Evolutionary conservation across 2,888 invertebrate genomes (phyloP).

Genomic region (Eueremaeus valkanovi): DNA sequence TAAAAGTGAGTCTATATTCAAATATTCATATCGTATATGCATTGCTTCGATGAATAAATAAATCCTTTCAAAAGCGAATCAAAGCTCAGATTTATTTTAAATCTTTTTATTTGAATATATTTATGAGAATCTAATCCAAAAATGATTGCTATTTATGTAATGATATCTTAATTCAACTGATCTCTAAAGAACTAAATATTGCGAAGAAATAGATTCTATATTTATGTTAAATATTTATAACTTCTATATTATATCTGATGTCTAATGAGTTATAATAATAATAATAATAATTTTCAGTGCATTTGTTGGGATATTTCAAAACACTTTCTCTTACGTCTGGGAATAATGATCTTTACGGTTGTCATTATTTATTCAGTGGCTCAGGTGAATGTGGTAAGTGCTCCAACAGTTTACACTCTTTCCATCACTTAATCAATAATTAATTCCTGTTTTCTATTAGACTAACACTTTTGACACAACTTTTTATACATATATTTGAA

Average conservation of each 20-base stretch:
- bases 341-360: conserved; percentile 80
- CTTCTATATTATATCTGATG: neutral
- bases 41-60: no score
- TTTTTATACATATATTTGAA: neutral
- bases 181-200: neutral
- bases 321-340: conserved; percentile 73
- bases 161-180: no score
- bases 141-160: no score
- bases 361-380: conserved; percentile 81
- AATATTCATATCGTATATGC: no score
- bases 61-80: no score
- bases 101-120: no score
- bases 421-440: neutral
- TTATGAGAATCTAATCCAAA: no score
- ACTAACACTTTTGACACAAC: neutral
- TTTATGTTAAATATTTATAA: neutral
- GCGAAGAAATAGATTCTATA: no score
- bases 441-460: neutral
- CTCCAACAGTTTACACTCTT: no score
- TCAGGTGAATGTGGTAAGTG: conserved; percentile 85
- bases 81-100: no score
- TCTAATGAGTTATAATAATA: neutral
- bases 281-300: conserved; percentile 57
- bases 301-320: conserved; percentile 80
- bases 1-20: no score